phyloP scores from a whole-genome alignment of 2,888 invertebrate species.

The Drosophila mimica region DNA sequence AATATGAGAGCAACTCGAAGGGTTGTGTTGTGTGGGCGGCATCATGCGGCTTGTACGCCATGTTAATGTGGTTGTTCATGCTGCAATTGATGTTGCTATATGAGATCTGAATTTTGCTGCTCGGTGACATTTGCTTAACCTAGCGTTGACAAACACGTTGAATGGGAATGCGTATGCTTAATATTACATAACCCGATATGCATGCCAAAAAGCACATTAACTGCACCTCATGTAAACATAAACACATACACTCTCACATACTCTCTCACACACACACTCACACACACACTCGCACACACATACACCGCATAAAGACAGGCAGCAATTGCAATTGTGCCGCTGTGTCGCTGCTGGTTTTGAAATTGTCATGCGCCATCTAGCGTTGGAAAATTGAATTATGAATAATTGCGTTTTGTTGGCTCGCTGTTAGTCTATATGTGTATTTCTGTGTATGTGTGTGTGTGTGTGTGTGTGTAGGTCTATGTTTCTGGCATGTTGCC shows the following conservation, averaged over 20 bases:
- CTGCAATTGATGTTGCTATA: conserved; percentile 18
- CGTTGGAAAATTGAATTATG: conserved; percentile 77
- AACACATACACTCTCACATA: conserved; percentile 1
- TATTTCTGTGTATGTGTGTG: neutral
- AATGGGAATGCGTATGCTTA: conserved; percentile 68
- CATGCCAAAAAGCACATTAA: conserved; percentile 78
- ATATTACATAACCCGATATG: conserved; percentile 74
- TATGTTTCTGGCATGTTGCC: conserved; percentile 40
- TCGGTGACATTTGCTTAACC: conserved; percentile 71
- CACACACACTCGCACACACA: neutral
- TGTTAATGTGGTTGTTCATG: conserved; percentile 50
- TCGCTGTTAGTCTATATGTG: neutral
- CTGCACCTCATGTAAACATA: conserved; percentile 39
- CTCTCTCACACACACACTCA: conserved; percentile 1
- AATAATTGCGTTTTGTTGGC: conserved; percentile 72
- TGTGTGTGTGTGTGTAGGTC: conserved; percentile 1
- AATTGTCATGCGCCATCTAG: conserved; percentile 72
- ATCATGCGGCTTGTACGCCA: conserved; percentile 1
- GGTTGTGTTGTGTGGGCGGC: neutral
- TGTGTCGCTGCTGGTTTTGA: conserved; percentile 52
- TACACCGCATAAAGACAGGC: conserved; percentile 10
- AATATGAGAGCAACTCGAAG: conserved; percentile 18
- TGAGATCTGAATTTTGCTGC: conserved; percentile 61
- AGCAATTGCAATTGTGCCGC: conserved; percentile 47
- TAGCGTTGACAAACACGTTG: conserved; percentile 60